phyloP scores from a whole-genome alignment of 2,888 invertebrate genomes.

The Agriopis leucophaearia region DNA sequence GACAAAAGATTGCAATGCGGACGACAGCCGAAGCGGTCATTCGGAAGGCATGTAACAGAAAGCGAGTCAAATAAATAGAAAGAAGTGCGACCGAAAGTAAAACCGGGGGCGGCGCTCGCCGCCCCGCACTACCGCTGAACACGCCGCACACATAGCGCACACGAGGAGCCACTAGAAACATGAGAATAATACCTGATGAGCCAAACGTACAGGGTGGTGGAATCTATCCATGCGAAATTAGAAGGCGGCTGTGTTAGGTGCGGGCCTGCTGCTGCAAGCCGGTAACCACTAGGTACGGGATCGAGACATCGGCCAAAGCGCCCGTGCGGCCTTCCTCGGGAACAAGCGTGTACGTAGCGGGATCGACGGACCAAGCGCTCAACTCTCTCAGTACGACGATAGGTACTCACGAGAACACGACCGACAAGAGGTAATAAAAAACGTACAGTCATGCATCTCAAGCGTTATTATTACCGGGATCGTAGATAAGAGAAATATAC shows the following conservation, averaged over 20 bases:
- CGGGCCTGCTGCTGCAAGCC: slow-evolving; percentile 82
- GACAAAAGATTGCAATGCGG: slow-evolving; percentile 82
- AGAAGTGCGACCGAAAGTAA: slow-evolving; percentile 78
- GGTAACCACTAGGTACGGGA: slow-evolving; percentile 79
- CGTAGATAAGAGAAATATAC: slow-evolving; percentile 86
- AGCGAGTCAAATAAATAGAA: slow-evolving; percentile 84
- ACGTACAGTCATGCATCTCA: slow-evolving; percentile 95
- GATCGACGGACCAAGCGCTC: slow-evolving; percentile 84
- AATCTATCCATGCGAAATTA: slow-evolving; percentile 86
- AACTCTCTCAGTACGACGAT: slow-evolving; percentile 83
- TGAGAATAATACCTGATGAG: slow-evolving; percentile 86
- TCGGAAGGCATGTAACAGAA: slow-evolving; percentile 87
- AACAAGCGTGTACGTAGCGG: slow-evolving; percentile 86
- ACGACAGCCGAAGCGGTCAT: slow-evolving; percentile 85
- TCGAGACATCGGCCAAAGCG: slow-evolving; percentile 83
- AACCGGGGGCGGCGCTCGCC: slow-evolving; percentile 70
- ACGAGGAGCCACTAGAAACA: slow-evolving; percentile 82
- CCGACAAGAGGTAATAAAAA: slow-evolving; percentile 87
- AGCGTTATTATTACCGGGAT: slow-evolving; percentile 96
- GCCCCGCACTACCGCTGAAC: slow-evolving; percentile 75
- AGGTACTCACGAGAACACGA: slow-evolving; percentile 77
- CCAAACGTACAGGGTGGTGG: slow-evolving; percentile 86
- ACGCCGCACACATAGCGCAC: slow-evolving; percentile 83
- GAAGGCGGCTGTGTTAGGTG: slow-evolving; percentile 85
- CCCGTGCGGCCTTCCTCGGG: slow-evolving; percentile 82